A percentile compares a stretch with the other conserved stretches of the same genome.
phyloP scores from a whole-genome alignment of 2,797 vertebrate species.

The Jordanella pulchra region DNA sequence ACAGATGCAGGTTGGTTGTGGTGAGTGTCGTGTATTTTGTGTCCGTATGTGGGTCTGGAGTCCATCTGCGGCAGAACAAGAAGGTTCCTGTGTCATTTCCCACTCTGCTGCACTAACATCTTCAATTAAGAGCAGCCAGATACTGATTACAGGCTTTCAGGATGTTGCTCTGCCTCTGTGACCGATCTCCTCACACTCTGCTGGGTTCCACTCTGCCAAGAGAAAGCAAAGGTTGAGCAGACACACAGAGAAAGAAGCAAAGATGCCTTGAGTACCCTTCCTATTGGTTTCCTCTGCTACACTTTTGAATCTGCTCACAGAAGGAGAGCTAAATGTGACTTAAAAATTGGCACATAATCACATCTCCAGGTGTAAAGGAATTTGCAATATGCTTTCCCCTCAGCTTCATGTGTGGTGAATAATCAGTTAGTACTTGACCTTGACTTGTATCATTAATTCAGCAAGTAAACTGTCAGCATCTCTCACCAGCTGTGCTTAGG shows the following conservation, averaged over 20 bases:
- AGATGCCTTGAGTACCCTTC: constrained; percentile 25
- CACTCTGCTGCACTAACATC: constrained; percentile 79
- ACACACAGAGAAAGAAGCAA: constrained; percentile 27
- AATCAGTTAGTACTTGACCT: constrained; percentile 77
- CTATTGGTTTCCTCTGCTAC: constrained; percentile 12
- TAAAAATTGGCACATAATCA: constrained; percentile 56
- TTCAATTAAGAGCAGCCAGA: constrained; percentile 77
- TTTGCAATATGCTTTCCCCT: constrained; percentile 54
- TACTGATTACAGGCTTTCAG: constrained; percentile 77
- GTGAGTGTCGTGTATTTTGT: constrained; percentile 5
- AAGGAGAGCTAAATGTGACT: constrained; percentile 52
- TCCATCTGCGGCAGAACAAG: constrained; percentile 70
- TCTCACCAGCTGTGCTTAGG: constrained; percentile 71
- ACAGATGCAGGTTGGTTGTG: constrained; percentile 1
- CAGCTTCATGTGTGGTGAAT: constrained; percentile 62
- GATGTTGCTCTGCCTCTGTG: constrained; percentile 73
- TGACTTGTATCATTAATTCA: constrained; percentile 79
- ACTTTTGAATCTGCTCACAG: constrained; percentile 33
- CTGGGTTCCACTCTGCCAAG: constrained; percentile 51
- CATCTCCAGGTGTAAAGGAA: constrained; percentile 69
- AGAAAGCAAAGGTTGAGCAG: constrained; percentile 35
- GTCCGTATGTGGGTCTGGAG: constrained; percentile 22
- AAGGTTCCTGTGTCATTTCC: constrained; percentile 76
- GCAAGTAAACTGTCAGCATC: constrained; percentile 69
- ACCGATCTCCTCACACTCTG: constrained; percentile 72